Conservation (phyloP, 1,140 invertebrate species). For the Holcopasites calliopsidis region DNA sequence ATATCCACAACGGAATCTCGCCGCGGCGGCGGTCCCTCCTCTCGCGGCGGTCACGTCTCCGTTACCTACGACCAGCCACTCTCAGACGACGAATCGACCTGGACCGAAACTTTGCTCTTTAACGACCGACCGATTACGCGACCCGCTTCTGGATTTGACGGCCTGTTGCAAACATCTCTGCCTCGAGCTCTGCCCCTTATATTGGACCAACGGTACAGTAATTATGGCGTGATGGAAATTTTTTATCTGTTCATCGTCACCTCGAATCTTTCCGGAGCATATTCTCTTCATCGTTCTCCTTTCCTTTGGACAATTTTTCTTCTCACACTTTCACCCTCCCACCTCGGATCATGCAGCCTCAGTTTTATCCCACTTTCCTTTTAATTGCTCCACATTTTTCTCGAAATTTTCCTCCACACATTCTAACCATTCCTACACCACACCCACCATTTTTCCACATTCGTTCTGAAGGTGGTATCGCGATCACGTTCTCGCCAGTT, state of each 20-base stretch:
- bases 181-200: constrained; percentile 43
- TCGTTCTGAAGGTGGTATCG: not conserved
- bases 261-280: no score
- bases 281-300: no score
- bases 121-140: constrained; percentile 62
- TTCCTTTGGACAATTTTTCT: no score
- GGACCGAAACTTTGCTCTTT: constrained; percentile 62
- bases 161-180: constrained; percentile 59
- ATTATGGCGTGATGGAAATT: no score
- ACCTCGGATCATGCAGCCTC: no score
- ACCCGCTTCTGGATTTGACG: constrained; percentile 63
- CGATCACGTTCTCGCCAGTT: constrained; percentile 19
- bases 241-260: no score
- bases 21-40: not conserved
- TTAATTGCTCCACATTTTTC: not conserved
- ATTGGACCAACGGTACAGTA: no score
- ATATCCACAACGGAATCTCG: constrained; percentile 36
- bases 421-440: no score
- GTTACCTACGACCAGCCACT: constrained; percentile 1
- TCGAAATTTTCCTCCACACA: no score
- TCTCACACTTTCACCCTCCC: no score
- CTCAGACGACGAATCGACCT: constrained; percentile 28
- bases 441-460: no score
- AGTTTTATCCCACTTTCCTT: no score
- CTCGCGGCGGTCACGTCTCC: constrained; percentile 39